phyloP scores from a whole-genome alignment of 2,113 vertebrate species.

The Craseonycteris thonglongyai region DNA sequence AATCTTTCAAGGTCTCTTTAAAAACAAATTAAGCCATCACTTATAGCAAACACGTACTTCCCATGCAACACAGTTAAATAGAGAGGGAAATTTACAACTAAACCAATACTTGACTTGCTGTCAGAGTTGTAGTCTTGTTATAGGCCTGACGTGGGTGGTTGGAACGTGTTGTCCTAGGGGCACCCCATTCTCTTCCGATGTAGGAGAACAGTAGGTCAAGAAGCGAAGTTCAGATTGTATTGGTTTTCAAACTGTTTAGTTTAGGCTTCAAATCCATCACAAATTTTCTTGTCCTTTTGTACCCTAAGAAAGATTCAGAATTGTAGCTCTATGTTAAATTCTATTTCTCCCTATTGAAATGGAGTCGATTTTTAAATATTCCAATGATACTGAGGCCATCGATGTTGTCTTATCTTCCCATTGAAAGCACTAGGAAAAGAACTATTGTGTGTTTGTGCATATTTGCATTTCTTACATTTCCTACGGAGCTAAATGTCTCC shows the following conservation, averaged over 20 bases:
- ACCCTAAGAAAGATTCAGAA: neutral
- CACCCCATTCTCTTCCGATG: accelerated
- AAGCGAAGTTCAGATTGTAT: neutral
- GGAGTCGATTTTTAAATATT: neutral
- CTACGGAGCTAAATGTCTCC: neutral
- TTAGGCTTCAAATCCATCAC: neutral
- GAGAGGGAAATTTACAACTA: constrained; percentile 71
- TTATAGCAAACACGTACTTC: constrained; percentile 58
- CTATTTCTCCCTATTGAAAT: neutral
- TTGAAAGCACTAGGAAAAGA: neutral
- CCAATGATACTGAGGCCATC: neutral
- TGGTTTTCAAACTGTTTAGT: neutral
- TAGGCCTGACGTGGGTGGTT: constrained; percentile 6
- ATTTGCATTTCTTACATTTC: neutral
- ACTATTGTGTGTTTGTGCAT: accelerated
- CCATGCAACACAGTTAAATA: constrained; percentile 62
- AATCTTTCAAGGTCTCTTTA: constrained; percentile 65
- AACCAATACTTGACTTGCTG: constrained; percentile 72
- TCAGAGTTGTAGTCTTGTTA: constrained; percentile 35
- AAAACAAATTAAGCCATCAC: constrained; percentile 76
- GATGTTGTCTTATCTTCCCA: neutral
- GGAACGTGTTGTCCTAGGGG: neutral
- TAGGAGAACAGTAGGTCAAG: neutral
- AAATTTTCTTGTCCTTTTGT: neutral
- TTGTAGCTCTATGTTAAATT: neutral